Evolutionary conservation across 2,797 vertebrate species (phyloP), one percentile per base, ranked within the genome.

Genomic region (Anolis apletophallus): DNA sequence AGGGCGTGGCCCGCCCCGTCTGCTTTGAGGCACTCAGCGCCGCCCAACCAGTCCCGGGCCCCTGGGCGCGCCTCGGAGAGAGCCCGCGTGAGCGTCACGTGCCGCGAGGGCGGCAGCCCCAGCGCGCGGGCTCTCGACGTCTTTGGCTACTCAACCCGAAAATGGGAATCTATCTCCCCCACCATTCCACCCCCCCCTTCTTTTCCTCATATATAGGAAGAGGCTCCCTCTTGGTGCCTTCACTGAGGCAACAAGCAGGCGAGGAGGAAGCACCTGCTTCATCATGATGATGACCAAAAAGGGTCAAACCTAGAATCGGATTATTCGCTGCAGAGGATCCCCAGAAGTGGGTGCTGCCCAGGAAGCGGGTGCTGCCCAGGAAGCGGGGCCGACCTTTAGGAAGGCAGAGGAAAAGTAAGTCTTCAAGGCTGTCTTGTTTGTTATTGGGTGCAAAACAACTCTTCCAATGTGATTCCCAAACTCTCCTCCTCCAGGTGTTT

Each of bases 91-190:
- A 46, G 12, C 71, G 46, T 79, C 78, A 67, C 52, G 36, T 89
- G 84, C 14, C 61, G 46, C 81, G 88, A 34, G 90, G 90, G 5
- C 46, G 90, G 5, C 46, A 46, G 5, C 46, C 46, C 46, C 46
- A 93, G 86, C 91, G 86, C 87, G 87, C 90, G 95, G 93, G 95
- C 93, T 95, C 95, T 95, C 95, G 95, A 96, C 91, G 92, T n/a
- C 93, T 93, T 88, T 89, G 80, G 87, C 93, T 94, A 89, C 94
- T 92, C 91, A 91, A 71, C 88, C 92, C 19, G 86, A 91, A 80
- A 90, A 91, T 93, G 92, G 89, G 88, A 77, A 46, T 46, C 46
- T 46, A n/a, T n/a, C n/a, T 90, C 87, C 68, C 90, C 77, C 87
- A 40, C 5, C 40, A 40, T 5, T 40, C 32, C 36, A 32, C 32